Base-by-base conservation (phyloP, 2,113 vertebrate species). In the Ceyx cyanopectus region DNA sequence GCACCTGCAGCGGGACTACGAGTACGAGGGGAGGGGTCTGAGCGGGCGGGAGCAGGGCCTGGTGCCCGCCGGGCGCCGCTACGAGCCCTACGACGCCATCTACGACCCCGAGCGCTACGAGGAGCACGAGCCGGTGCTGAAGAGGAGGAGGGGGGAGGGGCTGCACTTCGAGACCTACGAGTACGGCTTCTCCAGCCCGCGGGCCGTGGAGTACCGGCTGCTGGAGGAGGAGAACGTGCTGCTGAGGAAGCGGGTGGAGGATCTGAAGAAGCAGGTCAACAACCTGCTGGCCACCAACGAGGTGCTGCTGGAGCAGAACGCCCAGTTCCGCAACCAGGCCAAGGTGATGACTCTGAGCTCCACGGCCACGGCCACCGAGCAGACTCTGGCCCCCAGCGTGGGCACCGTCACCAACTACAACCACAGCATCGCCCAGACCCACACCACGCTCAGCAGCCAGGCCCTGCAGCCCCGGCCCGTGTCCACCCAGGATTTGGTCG, bases 391-490 rank as follows among this genome's bases (percentile, higher is more conserved):
- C 6, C 98, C 99, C 74, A 98, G 98, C 1, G 98, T 99, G 81
- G 98, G 98, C 12, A 98, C 98, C 12, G 98, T 99, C 2, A 98
- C 98, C 95, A 99, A 98, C 95, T 99, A 99, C 97, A 99, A 99
- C 94, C 99, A 99, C 84, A 98, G 99, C 98, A 99, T 99, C 14
- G 99, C 99, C 4, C 99, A 99, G 98, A 99, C 99, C 6, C 99
- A 99, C 97, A 99, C 99, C 83, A 99, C 99, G 23, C 98, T 99
- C 95, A 99, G 99, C 98, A 99, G 98, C 74, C 99, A 99, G 26
- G 98, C 99, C 43, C 97, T 99, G 27, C 99, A 99, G 95, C 98
- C 99, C 14, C 98, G 99, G 12, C 97, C 98, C 0, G 99, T 99
- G 27, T 98, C 98, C 48, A 99, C 99, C 63, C 99, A 99, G 95